These are phyloP conservation scores for Machimus rusticus DNA, from an alignment of 2,888 invertebrate genomes.

Conservation along the genomic window DNA sequence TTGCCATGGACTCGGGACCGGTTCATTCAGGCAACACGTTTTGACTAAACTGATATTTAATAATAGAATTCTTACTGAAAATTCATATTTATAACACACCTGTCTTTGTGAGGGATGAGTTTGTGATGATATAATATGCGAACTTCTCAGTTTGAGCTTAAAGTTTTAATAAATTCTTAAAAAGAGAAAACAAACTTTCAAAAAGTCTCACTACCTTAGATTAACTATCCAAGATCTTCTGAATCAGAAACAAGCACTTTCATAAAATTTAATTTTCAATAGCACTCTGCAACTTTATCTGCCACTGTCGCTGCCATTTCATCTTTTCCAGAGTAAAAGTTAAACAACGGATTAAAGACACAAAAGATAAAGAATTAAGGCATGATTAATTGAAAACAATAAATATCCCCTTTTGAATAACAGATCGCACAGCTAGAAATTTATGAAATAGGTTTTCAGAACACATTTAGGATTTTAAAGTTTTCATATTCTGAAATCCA, in stretches of 20 bases:
- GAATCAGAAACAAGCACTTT: not conserved
- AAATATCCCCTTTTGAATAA: not conserved
- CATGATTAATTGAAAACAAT: not conserved
- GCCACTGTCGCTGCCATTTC: not conserved
- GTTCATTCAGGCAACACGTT: not conserved
- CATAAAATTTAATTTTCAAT: not conserved
- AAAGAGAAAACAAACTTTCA: not conserved
- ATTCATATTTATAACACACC: not conserved
- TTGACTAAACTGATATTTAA: not conserved
- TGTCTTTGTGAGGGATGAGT: not conserved
- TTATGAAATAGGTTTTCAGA: not conserved
- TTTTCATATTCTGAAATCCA: not conserved
- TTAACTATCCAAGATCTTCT: not conserved
- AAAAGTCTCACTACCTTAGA: not conserved
- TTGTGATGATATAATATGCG: too few species aligned
- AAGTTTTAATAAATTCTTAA: not conserved
- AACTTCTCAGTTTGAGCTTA: not conserved
- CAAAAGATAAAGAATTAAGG: not conserved
- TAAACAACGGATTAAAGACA: not conserved
- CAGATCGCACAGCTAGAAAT: not conserved
- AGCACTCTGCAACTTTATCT: too few species aligned
- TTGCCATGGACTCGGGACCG: not conserved
- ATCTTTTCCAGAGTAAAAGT: not conserved
- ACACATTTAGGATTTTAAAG: not conserved
- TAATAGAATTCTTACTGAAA: not conserved